Evolutionary conservation across 2,797 vertebrate genomes (phyloP), one percentile per base, ranked within the genome.

Genomic region (Phataginus tetradactyla): DNA sequence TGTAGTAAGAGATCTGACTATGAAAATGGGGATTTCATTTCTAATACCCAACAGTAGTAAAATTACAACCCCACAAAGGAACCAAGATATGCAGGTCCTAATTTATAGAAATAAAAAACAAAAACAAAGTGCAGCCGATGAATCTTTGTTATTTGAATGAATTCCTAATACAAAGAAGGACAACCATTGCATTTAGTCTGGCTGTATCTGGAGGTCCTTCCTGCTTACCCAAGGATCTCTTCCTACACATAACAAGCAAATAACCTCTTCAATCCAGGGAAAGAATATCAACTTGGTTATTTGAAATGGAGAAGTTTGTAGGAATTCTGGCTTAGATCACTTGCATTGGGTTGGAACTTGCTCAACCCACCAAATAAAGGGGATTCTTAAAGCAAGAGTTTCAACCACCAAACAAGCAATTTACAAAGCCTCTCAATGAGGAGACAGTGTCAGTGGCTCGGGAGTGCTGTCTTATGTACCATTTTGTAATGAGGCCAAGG

Each of bases 401-500:
- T 72, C 17, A 83, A 55, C 15, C 5, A 57, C 15, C 5, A 42
- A 75, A 57, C 12, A n/a, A 66, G 32, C 49, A 42, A 15, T 77
- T 10, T 34, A 83, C 12, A 78, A 78, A 32, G 2, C 5, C 6
- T 49, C 17, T 27, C 2, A 1, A 0, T 77, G 8, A 45, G 45
- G 10, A 91, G 18, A 59, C 7, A 29, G 25, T 27, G 1, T 29
- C 64, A 11, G 12, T 8, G 64, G 18, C 20, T 2, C 23, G 0
- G 4, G 1, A 55, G 18, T 12, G 10, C 5, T 21, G 5, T 71
- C 25, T 29, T 13, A 21, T 7, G 6, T 11, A 10, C 13, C 13
- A 59, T 15, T 10, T 14, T 83, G 89, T 15, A 64, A 79, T 21
- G n/a, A 87, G 7, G 25, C 13, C 27, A 57, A 3, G 5, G 7